Evolutionary conservation across 2,888 invertebrate genomes (phyloP).

Genomic region (Gari tellinella): DNA sequence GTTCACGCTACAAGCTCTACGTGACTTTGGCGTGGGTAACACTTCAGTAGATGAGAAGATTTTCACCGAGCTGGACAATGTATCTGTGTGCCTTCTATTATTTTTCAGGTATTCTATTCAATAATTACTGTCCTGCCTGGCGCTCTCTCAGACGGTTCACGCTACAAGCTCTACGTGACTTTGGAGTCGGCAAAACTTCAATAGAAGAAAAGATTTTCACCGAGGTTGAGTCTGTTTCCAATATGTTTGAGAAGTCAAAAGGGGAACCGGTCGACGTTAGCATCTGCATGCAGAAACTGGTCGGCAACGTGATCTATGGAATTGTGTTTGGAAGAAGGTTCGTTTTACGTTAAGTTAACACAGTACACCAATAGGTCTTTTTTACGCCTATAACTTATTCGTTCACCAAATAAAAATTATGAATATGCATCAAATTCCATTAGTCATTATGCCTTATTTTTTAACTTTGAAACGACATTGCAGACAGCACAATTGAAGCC

Average conservation of each 20-base stretch:
- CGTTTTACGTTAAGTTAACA: neutral
- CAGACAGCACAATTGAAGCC: too few relatives aligned
- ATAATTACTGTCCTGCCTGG: constrained; percentile 50
- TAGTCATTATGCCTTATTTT: too few relatives aligned
- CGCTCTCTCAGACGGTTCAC: constrained; percentile 55
- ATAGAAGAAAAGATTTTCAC: constrained; percentile 58
- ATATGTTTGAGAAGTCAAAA: constrained; percentile 25
- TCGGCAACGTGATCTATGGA: constrained; percentile 64
- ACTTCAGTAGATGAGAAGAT: too few relatives aligned
- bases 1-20: too few relatives aligned
- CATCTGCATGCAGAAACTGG: constrained; percentile 44
- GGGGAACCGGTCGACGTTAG: constrained; percentile 43
- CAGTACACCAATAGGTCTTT: too few relatives aligned
- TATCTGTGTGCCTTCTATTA: too few relatives aligned
- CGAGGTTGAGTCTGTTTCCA: constrained; percentile 37
- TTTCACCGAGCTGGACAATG: too few relatives aligned
- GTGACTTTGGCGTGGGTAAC: too few relatives aligned
- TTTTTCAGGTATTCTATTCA: constrained; percentile 13
- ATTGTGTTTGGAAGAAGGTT: constrained; percentile 67
- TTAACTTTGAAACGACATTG: too few relatives aligned
- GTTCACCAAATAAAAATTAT: too few relatives aligned
- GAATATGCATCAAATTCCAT: too few relatives aligned
- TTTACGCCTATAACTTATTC: too few relatives aligned
- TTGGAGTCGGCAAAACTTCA: constrained; percentile 64
- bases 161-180: constrained; percentile 58